Conservation (phyloP, 2,113 vertebrate species). For the Apistogramma diplotaenia region DNA sequence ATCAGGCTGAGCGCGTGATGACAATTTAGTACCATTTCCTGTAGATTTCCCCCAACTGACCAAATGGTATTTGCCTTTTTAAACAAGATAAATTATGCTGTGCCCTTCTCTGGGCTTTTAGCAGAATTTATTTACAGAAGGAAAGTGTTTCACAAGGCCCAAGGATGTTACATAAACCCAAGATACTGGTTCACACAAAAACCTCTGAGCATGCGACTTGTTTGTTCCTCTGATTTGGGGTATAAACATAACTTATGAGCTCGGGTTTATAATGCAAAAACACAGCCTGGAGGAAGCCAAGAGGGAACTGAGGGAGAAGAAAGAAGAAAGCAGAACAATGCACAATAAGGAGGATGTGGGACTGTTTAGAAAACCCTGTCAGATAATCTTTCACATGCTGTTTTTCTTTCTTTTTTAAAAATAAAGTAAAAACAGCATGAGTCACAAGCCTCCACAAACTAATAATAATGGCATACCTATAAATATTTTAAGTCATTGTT, state of each 20-base stretch:
- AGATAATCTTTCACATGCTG: not conserved
- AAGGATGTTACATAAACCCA: constrained; percentile 59
- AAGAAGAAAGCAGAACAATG: constrained; percentile 35
- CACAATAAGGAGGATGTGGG: constrained; percentile 40
- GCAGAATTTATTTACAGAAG: constrained; percentile 63
- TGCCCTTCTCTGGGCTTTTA: constrained; percentile 29
- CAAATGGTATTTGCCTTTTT: constrained; percentile 9
- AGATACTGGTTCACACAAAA: constrained; percentile 52
- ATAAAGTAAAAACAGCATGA: not conserved
- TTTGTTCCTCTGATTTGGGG: constrained; percentile 41
- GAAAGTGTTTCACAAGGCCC: constrained; percentile 58
- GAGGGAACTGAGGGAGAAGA: constrained; percentile 7
- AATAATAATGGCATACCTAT: constrained; percentile 5
- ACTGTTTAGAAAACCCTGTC: not conserved
- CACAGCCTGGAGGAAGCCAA: constrained; percentile 8
- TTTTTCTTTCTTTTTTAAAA: not conserved
- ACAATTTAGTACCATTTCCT: constrained; percentile 22
- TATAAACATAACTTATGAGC: constrained; percentile 20
- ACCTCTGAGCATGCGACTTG: constrained; percentile 65
- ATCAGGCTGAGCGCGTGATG: not conserved
- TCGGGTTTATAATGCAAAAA: not conserved
- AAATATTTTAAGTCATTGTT: constrained; percentile 49
- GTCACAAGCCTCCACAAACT: not conserved
- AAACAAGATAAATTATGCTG: constrained; percentile 52
- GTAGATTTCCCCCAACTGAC: constrained; percentile 3